phyloP scores from a whole-genome alignment of 2,797 vertebrate species.

The Okamejei kenojei region DNA sequence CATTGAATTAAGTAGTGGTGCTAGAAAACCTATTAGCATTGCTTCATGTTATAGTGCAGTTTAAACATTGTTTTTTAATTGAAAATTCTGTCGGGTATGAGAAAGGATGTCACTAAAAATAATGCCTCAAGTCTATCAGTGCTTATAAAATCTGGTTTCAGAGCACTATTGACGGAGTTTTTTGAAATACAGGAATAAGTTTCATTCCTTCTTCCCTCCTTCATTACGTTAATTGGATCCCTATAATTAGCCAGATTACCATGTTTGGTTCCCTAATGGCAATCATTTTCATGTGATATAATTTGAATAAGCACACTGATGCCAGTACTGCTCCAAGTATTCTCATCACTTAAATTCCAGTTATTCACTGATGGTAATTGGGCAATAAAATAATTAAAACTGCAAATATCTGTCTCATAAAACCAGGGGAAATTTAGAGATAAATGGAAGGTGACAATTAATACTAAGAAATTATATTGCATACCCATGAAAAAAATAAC shows the following conservation, averaged over 20 bases:
- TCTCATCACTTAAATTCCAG: background rate
- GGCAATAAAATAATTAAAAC: background rate
- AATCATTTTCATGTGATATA: background rate
- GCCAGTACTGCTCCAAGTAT: background rate
- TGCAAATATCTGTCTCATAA: background rate
- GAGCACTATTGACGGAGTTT: background rate
- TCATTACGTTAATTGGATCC: background rate
- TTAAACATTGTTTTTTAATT: constrained; percentile 30
- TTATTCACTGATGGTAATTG: background rate
- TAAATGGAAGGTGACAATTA: background rate
- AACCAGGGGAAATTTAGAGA: background rate
- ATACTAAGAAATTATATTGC: background rate
- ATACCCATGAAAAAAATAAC: background rate
- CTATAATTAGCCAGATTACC: constrained; percentile 9
- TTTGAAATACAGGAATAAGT: background rate
- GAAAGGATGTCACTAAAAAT: constrained; percentile 22
- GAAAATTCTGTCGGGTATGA: constrained; percentile 31
- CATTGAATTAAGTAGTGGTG: constrained; percentile 13
- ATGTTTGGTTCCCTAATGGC: background rate
- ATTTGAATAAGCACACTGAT: background rate
- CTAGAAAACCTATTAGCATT: constrained; percentile 19
- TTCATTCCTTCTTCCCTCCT: background rate
- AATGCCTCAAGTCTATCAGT: background rate
- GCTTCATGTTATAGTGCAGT: background rate
- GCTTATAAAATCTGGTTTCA: constrained; percentile 18